A percentile compares a stretch with the other conserved stretches of the same genome.
Evolutionary conservation across 2,113 vertebrate species (phyloP).

Genomic region (Dendrocopos noguchii): DNA sequence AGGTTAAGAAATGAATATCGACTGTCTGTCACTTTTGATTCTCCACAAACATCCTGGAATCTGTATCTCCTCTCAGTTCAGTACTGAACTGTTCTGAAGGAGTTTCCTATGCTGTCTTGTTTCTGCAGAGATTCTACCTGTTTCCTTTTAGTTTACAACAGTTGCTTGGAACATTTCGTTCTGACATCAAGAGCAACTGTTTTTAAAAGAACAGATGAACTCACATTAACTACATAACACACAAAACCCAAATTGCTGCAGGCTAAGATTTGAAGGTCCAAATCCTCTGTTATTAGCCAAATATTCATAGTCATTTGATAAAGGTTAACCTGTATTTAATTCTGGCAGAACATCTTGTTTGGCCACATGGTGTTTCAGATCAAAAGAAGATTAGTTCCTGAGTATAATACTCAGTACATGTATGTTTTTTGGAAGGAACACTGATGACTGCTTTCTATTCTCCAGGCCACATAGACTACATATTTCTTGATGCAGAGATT

Average conservation of each 20-base stretch:
- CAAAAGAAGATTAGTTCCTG: not conserved
- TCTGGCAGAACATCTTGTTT: conserved; percentile 72
- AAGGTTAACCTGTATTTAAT: conserved; percentile 34
- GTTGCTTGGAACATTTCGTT: not conserved
- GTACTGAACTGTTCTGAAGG: not conserved
- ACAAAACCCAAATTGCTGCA: not conserved
- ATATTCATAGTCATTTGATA: conserved; percentile 4
- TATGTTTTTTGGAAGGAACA: not conserved
- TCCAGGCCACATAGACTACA: not conserved
- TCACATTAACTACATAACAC: not conserved
- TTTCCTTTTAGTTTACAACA: conserved; percentile 2
- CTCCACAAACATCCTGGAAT: not conserved
- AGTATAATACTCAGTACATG: not conserved
- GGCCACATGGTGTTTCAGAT: conserved; percentile 37
- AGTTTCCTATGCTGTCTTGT: not conserved
- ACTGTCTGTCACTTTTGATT: not conserved
- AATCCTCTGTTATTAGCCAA: conserved; percentile 21
- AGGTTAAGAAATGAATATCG: not conserved
- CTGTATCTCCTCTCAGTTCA: not conserved
- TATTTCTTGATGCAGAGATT: not conserved
- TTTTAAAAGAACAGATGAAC: conserved; percentile 9
- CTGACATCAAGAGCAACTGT: not conserved
- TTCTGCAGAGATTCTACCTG: not conserved
- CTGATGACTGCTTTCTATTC: not conserved
- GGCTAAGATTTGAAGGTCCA: not conserved